Conservation (phyloP, 1,140 invertebrate genomes). For the Drosophila sturtevanti region DNA sequence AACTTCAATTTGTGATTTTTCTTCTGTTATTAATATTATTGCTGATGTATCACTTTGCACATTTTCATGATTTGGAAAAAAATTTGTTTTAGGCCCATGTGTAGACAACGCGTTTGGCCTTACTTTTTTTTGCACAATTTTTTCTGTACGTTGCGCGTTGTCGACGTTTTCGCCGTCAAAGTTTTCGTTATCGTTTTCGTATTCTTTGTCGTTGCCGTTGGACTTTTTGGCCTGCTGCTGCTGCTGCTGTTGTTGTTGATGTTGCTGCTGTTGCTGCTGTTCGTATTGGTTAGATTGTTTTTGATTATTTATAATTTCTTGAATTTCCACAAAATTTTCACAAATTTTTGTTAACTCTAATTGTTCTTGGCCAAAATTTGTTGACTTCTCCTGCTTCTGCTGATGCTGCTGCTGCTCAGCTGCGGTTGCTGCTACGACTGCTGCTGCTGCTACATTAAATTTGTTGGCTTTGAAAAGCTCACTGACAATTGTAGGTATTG, state of each 20-base stretch:
- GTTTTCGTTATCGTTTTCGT: constrained; percentile 16
- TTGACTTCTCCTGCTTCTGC: constrained; percentile 30
- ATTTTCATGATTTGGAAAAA: constrained; percentile 62
- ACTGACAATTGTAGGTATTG: constrained; percentile 68
- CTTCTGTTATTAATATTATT: constrained; percentile 8
- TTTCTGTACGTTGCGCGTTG: constrained; percentile 69
- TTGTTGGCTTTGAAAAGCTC: constrained; percentile 73
- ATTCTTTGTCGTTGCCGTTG: background rate
- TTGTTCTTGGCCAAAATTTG: constrained; percentile 38
- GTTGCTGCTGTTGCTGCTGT: too few species aligned
- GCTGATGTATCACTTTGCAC: constrained; percentile 53
- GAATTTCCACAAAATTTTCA: constrained; percentile 33
- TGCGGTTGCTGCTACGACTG: constrained; percentile 69
- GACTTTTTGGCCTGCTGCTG: background rate
- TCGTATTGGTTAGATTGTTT: background rate
- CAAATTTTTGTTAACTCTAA: constrained; percentile 13
- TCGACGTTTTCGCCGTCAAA: constrained; percentile 43
- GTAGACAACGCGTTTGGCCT: constrained; percentile 35
- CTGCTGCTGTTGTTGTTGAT: constrained; percentile 12
- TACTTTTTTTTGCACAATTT: constrained; percentile 68
- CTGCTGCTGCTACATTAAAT: constrained; percentile 45
- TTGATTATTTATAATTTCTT: background rate
- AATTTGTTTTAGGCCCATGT: constrained; percentile 26
- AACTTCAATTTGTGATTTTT: too few species aligned
- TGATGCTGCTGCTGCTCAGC: constrained; percentile 73